Base-by-base conservation (phyloP, 2,888 invertebrate genomes). In the Drosophila infuscata region DNA sequence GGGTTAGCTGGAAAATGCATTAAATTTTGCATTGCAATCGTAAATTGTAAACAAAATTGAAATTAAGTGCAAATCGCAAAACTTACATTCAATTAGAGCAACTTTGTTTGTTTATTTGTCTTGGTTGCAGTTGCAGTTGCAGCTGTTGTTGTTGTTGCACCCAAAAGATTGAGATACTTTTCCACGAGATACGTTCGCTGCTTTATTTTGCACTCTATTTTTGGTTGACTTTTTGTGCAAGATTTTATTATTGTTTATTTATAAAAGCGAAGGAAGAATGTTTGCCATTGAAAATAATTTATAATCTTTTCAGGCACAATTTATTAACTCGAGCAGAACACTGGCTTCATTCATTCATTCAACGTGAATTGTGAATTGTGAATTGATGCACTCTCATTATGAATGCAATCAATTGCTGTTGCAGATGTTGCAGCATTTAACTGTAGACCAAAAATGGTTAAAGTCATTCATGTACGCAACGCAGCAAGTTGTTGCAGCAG, bases 281-380 rank as follows among this genome's bases (percentile, higher is more conserved):
- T 91, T 91, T 87, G 81, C 90, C 91, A 91, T 91, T 91, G 91
- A 91, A 91, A 91, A 89, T 91, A 91, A 91, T 91, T 91, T 90
- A 91, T 88, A 91, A 91, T 90, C 86, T 86, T 85, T 67, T 72
- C 67, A 69, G 71, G 71, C 62, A 82, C 75, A 85, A 85, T 88
- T 84, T 82, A 89, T 87, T 78, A 82, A 77, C 87, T 78, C 61
- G 36, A 20, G 20, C 5, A 20, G 12, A 17, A 51, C 41, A 51
- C 41, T 41, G 41, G 64, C 57, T 17, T 82, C 54, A 54, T 29
- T 56, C 54, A 36, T 61, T 61, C 83, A 83, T 83, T 61, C 83
- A 83, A 81, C 81, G 83, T 25, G 20, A 25, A 25, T 25, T 25
- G 20, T 25, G 20, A 25, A 83, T 83, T 71, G 70, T 58, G 66